These are phyloP conservation scores for Argynnis bischoffii DNA, from an alignment of 2,888 invertebrate species.

Conservation along the genomic window DNA sequence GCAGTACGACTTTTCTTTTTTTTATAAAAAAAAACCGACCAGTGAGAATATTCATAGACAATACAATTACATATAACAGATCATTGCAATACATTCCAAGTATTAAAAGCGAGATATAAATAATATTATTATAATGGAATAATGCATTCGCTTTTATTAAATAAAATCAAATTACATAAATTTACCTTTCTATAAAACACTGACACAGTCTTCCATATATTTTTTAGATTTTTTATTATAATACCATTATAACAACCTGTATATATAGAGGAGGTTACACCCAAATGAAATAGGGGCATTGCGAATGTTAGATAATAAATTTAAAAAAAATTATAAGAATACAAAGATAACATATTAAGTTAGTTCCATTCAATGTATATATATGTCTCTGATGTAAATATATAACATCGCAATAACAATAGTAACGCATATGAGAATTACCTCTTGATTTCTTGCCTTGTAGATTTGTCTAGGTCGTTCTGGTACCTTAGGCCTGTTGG, in stretches of 20 bases:
- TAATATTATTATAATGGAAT: neutral
- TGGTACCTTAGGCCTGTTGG: slow-evolving; percentile 42
- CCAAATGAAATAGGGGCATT: slow-evolving; percentile 56
- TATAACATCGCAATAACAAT: slow-evolving; percentile 68
- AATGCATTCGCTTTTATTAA: slow-evolving; percentile 5
- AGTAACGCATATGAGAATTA: slow-evolving; percentile 74
- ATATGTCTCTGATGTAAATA: slow-evolving; percentile 53
- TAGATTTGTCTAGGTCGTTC: slow-evolving; percentile 44
- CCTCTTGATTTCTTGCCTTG: slow-evolving; percentile 65
- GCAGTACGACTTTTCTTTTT: slow-evolving; percentile 11
- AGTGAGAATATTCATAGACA: slow-evolving; percentile 27
- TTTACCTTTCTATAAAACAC: slow-evolving; percentile 6
- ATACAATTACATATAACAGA: slow-evolving; percentile 28
- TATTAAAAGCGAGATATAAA: slow-evolving; percentile 29
- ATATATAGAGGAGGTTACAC: slow-evolving; percentile 4
- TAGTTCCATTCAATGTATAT: slow-evolving; percentile 44
- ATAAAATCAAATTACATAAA: slow-evolving; percentile 5
- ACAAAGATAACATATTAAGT: neutral
- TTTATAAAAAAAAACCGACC: neutral
- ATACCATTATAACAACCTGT: neutral
- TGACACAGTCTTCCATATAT: slow-evolving; percentile 1
- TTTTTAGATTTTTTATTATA: neutral
- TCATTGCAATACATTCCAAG: slow-evolving; percentile 36
- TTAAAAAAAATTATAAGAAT: neutral
- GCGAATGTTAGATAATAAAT: slow-evolving; percentile 37